Base-by-base conservation (phyloP, 1,140 invertebrate species). In the Helicoverpa armigera region DNA sequence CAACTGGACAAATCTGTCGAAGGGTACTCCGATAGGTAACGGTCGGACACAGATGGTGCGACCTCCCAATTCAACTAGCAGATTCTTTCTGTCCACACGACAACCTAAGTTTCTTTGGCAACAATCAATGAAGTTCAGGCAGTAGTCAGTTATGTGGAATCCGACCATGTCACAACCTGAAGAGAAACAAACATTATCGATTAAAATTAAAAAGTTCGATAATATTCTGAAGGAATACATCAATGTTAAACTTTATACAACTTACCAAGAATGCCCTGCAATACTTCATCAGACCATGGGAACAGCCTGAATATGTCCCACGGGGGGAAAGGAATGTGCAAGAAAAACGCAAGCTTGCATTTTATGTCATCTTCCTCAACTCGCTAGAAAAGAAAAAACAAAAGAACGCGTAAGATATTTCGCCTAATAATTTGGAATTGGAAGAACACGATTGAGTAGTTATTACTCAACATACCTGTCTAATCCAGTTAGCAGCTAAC, bases 81-180 rank as follows among this genome's bases (percentile, higher is more conserved):
- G 95, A 88, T 98, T 97, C 89, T 98, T 98, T 56, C 98, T 96
- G 91, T 98, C 98, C 0, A 98, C 98, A 89, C 98, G 96, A 86
- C 98, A 98, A 61, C 98, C 98, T 14, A 98, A 95, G 84, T 97
- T 96, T 79, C 98, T 96, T 92, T 98, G 98, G 91, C 98, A 98
- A 89, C 98, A 98, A 88, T 99, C 98, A 7, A 99, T 98, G 86
- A 98, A 99, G 91, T 98, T 98, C 48, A 98, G 94, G 86, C 98
- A 98, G 89, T 99, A 98, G 87, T 98, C 98, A 73, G 98, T 97
- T 83, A 98, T 98, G 87, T 99, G 98, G 87, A 99, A 99, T 51
- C 98, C 98, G 53, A 98, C 97, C 96, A 98, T 97, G 91, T 98
- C 98, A 92, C 98, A 98, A 81, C 97, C 97, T 97, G 87, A 43